Evolutionary conservation across 2,797 vertebrate genomes (phyloP).

Genomic region (Etheostoma nigrum): DNA sequence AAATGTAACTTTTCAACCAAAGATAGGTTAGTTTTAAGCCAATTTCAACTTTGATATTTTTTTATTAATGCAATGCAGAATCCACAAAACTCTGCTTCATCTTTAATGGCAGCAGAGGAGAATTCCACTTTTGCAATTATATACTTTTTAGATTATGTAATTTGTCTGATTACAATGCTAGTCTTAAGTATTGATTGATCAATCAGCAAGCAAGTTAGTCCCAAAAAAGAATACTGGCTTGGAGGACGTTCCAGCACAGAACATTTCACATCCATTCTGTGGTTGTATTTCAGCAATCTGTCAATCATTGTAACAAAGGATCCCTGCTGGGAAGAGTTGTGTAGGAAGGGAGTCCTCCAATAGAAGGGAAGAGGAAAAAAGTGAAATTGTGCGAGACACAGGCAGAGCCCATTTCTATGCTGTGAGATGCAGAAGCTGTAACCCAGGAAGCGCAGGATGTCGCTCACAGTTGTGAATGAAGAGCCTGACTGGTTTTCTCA

Average conservation of each 20-base stretch:
- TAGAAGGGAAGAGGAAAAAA: background rate
- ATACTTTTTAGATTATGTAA: background rate
- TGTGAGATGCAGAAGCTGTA: constrained; percentile 29
- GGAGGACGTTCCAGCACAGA: background rate
- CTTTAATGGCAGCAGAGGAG: background rate
- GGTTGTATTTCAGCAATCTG: constrained; percentile 26
- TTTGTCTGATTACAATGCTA: background rate
- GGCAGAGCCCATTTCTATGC: constrained; percentile 20
- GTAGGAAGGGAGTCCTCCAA: constrained; percentile 38
- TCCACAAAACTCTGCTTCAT: background rate
- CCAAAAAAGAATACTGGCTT: background rate
- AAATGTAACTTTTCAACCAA: background rate
- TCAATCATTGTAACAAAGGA: constrained; percentile 45
- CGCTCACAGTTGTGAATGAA: constrained; percentile 75
- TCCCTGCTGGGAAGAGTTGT: constrained; percentile 35
- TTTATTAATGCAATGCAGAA: background rate
- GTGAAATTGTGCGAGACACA: constrained; percentile 23
- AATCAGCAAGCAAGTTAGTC: background rate
- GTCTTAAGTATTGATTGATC: background rate
- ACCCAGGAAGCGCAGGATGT: constrained; percentile 56
- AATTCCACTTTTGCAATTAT: background rate
- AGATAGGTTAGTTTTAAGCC: background rate
- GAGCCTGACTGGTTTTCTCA: constrained; percentile 60
- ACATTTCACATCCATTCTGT: background rate
- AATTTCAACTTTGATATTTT: background rate